A percentile compares a stretch with the other conserved stretches of the same genome.
These are phyloP conservation scores for Galerucella nymphaeae DNA, from an alignment of 2,888 invertebrate species.

Conservation along the genomic window DNA sequence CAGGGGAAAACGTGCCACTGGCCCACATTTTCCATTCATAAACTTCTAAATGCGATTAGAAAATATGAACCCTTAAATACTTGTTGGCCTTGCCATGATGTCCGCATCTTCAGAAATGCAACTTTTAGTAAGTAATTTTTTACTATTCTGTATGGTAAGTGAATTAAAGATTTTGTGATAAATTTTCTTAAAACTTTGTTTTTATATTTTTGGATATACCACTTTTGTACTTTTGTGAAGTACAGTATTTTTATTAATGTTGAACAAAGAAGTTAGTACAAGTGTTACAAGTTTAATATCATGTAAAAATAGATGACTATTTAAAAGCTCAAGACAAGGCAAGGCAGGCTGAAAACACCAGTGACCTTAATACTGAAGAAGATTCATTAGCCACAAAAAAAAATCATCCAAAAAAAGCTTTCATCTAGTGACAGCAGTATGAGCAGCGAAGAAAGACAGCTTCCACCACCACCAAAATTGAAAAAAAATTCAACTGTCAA, in stretches of 20 bases:
- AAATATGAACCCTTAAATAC: slow-evolving; percentile 16
- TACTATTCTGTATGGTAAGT: neutral
- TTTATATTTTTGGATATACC: slow-evolving; percentile 2
- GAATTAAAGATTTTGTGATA: neutral
- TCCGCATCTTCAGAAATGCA: slow-evolving; percentile 21
- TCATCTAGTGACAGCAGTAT: neutral
- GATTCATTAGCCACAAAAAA: neutral
- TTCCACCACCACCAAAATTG: neutral
- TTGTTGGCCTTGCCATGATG: slow-evolving; percentile 25
- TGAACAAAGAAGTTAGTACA: too few species aligned
- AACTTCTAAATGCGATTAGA: too few species aligned
- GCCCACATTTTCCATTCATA: too few species aligned
- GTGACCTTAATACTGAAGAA: neutral
- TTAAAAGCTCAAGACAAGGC: too few species aligned
- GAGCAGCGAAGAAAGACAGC: neutral
- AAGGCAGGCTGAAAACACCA: neutral
- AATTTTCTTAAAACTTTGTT: neutral
- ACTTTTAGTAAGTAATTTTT: slow-evolving; percentile 26
- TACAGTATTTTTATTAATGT: too few species aligned
- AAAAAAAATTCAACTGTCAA: neutral
- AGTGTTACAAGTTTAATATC: too few species aligned
- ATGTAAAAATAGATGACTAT: too few species aligned
- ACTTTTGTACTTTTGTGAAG: too few species aligned
- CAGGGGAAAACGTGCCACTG: too few species aligned
- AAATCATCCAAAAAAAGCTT: neutral